Base-by-base conservation (phyloP, 2,113 vertebrate genomes). In the Pelodiscus sinensis region DNA sequence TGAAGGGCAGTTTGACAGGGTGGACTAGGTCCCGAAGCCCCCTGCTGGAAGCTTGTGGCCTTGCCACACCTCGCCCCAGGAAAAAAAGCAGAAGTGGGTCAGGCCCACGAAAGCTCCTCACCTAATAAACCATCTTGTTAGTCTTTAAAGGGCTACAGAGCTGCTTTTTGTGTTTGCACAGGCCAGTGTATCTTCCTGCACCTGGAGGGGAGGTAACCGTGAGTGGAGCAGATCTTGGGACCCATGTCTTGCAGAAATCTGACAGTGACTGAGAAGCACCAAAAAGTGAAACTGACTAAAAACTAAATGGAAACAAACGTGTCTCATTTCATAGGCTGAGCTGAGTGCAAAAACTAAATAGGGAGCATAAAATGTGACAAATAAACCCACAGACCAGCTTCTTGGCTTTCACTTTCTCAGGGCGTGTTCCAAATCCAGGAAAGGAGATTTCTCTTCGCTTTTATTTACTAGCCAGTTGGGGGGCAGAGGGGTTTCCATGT, bases 211-310 rank as follows among this genome's bases (percentile, higher is more conserved):
- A 35, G 14, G 6, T 3, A 50, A 4, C 35, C 54, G 5, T 8
- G 22, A 2, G 8, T 19, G 22, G 27, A 86, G 44, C 24, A 22
- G 1, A 3, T 0, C 1, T 11, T 68, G 71, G 5, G 25, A 90
- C 2, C 16, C 2, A 5, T 81, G 21, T 50, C 14, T 25, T 73
- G 13, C 21, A 55, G 62, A 44, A 16, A 79, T 7, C 16, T 0
- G 0, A 38, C 50, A 2, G 1, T 0, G 35, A 29, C 0, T 24
- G 22, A 75, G 0, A 89, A 79, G 55, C 75, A 5, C 4, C 3
- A 25, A 13, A 65, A 88, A n/a, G 2, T 16, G 19, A 58, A 77
- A 54, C 15, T 21, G n/a, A 79, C 27, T 1, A 38, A 62, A 84
- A 85, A 75, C 38, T 25, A 25, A 75, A 75, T 6, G 4, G 1